These are phyloP conservation scores for Holocentrus rufus DNA, from an alignment of 2,797 vertebrate species.

Conservation along the genomic window DNA sequence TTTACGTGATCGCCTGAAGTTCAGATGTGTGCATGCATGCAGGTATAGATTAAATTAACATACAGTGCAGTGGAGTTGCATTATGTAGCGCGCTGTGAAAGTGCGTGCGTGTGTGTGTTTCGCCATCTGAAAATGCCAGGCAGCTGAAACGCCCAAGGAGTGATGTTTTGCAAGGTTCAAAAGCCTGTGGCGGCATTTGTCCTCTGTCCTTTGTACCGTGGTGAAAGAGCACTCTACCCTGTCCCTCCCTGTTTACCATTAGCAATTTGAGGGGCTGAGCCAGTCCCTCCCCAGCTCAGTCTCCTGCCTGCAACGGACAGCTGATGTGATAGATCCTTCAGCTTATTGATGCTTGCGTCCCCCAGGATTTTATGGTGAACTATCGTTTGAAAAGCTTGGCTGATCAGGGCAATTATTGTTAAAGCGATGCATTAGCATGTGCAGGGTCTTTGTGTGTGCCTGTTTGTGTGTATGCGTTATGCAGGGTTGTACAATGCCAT, in stretches of 20 bases:
- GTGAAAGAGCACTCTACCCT: conserved; percentile 48
- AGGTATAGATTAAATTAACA: conserved; percentile 85
- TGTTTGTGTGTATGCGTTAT: conserved; percentile 1
- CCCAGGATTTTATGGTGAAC: conserved; percentile 35
- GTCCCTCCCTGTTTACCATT: conserved; percentile 49
- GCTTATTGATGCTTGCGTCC: conserved; percentile 22
- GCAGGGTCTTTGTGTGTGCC: not conserved
- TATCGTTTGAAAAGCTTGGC: conserved; percentile 2
- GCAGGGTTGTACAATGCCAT: not conserved
- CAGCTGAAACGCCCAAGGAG: conserved; percentile 51
- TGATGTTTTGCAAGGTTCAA: conserved; percentile 68
- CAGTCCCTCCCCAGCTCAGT: conserved; percentile 23
- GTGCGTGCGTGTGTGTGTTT: conserved; percentile 31
- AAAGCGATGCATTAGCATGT: conserved; percentile 14
- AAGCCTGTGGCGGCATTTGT: conserved; percentile 69
- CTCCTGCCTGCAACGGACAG: conserved; percentile 20
- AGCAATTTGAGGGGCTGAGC: conserved; percentile 20
- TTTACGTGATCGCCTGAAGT: conserved; percentile 54
- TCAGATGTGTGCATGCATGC: conserved; percentile 63
- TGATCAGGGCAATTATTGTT: conserved; percentile 12
- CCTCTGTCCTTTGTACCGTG: conserved; percentile 57
- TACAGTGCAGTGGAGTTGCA: conserved; percentile 66
- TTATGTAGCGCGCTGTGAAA: conserved; percentile 58
- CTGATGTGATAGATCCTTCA: conserved; percentile 15
- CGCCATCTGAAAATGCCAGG: conserved; percentile 66